Evolutionary conservation across 2,888 invertebrate species (phyloP), one percentile per base, ranked within the genome.

Genomic region (Dromius quadrimaculatus): DNA sequence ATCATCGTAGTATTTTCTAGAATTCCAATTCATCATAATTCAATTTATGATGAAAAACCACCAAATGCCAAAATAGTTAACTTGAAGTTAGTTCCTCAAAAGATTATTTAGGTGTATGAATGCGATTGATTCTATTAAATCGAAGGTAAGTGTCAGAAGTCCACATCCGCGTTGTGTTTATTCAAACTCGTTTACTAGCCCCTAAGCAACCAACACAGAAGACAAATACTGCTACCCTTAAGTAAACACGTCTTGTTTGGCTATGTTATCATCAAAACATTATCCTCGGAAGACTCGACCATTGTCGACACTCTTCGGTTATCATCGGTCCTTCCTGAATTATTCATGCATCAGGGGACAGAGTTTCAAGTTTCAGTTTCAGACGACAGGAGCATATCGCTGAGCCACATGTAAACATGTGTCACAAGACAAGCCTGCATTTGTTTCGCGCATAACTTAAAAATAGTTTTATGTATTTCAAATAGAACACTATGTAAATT

Each of bases 281-380:
- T 59, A 59, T 68, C 43, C 68, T 59, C 64, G 41, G 13, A 41
- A 54, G 68, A 32, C 15, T 68, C 43, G 34, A 32, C 50, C 20
- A 68, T 59, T 43, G 59, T 68, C 59, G 68, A 34, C 47, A 34
- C 45, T 34, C 38, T 36, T 34, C 50, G 34, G 15, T 13, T 65
- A 34, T 50, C 64, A 11, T 11, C 64, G 59, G 34, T 13, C 9
- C 6, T 23, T 43, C 15, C 61, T 70, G 70, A 70, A 70, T 70
- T 57, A 70, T 70, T 38, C 70, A 70, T 70, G 32, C 50, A 62
- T 45, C 70, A 38, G 22, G 70, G 70, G 70, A 70, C 70, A n/a
- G 50, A 70, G 70, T 70, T 70, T 70, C 15, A 62, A 70, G 70
- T 70, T 70, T 70, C 70, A 70, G 70, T 70, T 47, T 70, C 47